phyloP scores from a whole-genome alignment of 2,888 invertebrate genomes.

The Spodoptera picta region DNA sequence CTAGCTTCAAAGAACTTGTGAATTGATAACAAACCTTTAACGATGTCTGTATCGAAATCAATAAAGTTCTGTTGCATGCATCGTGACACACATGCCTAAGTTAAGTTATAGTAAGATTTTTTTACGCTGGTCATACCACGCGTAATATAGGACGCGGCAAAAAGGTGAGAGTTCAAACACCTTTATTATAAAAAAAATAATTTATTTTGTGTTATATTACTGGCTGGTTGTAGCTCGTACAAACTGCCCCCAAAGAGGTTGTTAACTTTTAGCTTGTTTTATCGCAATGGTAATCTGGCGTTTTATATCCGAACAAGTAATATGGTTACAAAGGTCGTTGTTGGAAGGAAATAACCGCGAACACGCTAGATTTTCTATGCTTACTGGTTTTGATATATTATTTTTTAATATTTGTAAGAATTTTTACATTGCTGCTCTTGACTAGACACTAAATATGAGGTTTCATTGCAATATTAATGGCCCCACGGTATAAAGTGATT shows the following conservation, averaged over 20 bases:
- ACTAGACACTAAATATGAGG: too few species aligned
- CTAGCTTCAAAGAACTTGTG: constrained; percentile 25
- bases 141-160: constrained; percentile 8
- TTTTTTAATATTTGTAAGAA: background rate
- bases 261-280: constrained; percentile 37
- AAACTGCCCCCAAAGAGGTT: constrained; percentile 26
- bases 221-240: too few species aligned
- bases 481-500: too few species aligned
- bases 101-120: constrained; percentile 18
- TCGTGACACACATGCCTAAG: constrained; percentile 6
- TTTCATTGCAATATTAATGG: too few species aligned
- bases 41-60: constrained; percentile 10
- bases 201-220: constrained; percentile 20
- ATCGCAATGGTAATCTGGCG: constrained; percentile 46
- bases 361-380: constrained; percentile 36
- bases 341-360: constrained; percentile 20
- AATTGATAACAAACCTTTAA: constrained; percentile 20
- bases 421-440: too few species aligned
- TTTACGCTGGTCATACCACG: background rate
- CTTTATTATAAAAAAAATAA: background rate
- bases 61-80: constrained; percentile 31
- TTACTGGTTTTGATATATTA: constrained; percentile 9
- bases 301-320: constrained; percentile 43
- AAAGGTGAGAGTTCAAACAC: constrained; percentile 43
- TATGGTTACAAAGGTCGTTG: constrained; percentile 29